Conservation (phyloP, 2,113 vertebrate genomes). For the Lepisosteus osseus region DNA sequence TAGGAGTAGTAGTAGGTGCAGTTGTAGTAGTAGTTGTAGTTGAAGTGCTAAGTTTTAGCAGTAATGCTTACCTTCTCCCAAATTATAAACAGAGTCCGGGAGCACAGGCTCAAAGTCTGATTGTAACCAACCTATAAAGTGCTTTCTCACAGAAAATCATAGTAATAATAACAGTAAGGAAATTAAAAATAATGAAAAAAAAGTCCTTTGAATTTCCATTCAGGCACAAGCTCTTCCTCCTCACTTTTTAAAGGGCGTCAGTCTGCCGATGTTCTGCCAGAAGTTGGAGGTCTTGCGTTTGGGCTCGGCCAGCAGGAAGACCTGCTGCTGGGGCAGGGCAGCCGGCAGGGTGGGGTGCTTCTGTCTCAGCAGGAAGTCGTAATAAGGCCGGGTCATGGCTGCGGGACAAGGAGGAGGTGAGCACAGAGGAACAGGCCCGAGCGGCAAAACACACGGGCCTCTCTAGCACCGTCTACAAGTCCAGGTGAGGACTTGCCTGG, state of each 20-base stretch:
- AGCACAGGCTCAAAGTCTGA: slow-evolving; percentile 54
- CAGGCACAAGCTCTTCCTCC: slow-evolving; percentile 52
- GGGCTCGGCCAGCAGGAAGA: slow-evolving; percentile 88
- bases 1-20: slow-evolving; percentile 43
- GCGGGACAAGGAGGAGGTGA: slow-evolving; percentile 25
- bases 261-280: slow-evolving; percentile 93
- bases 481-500: too few species aligned
- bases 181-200: slow-evolving; percentile 32
- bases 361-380: slow-evolving; percentile 85
- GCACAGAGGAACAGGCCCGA: background rate
- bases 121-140: slow-evolving; percentile 72
- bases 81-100: slow-evolving; percentile 34
- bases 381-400: slow-evolving; percentile 83
- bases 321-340: slow-evolving; percentile 82
- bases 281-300: slow-evolving; percentile 92
- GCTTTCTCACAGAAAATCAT: slow-evolving; percentile 63
- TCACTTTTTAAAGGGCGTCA: slow-evolving; percentile 90
- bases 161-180: slow-evolving; percentile 31
- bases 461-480: too few species aligned
- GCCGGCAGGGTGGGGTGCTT: slow-evolving; percentile 81
- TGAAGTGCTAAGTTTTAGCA: slow-evolving; percentile 28
- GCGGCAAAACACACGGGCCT: too few species aligned
- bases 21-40: slow-evolving; percentile 33
- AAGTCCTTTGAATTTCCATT: slow-evolving; percentile 27
- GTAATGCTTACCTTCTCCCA: slow-evolving; percentile 10